phyloP scores from a whole-genome alignment of 2,113 vertebrate species.

The Hydropotes inermis region DNA sequence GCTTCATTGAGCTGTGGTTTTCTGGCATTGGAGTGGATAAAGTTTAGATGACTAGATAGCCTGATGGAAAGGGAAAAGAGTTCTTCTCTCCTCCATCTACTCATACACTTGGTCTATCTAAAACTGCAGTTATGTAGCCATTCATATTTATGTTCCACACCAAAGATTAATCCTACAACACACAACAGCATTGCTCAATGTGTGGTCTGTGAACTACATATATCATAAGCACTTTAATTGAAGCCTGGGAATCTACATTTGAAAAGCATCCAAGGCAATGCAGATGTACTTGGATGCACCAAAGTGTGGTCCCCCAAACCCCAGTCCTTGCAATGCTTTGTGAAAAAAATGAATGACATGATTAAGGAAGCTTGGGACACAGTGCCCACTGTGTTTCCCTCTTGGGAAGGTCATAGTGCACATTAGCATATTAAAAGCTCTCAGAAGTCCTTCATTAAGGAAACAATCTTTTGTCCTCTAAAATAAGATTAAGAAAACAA shows the following conservation, averaged over 20 bases:
- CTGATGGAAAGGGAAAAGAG: background rate
- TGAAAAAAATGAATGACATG: background rate
- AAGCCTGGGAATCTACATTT: background rate
- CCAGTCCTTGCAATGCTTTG: background rate
- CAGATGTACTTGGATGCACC: background rate
- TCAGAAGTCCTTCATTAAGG: background rate
- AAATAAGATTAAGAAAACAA: background rate
- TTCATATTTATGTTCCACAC: background rate
- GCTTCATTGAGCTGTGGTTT: background rate
- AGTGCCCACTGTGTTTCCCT: background rate
- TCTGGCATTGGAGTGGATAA: background rate
- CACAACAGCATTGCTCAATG: slow-evolving; percentile 22
- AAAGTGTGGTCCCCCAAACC: background rate
- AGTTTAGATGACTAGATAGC: background rate
- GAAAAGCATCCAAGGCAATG: background rate
- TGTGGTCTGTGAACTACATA: background rate
- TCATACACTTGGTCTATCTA: background rate
- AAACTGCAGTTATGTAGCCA: background rate
- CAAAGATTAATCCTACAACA: background rate
- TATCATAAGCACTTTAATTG: background rate
- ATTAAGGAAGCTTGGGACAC: background rate
- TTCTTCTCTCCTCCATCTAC: background rate
- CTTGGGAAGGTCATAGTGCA: background rate
- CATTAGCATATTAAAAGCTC: slow-evolving; percentile 21
- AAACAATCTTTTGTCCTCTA: background rate